Percentiles rank a stretch among this genome's conserved stretches.
Conservation (phyloP, 2,888 invertebrate species). For the Toxonevra muliebris region DNA sequence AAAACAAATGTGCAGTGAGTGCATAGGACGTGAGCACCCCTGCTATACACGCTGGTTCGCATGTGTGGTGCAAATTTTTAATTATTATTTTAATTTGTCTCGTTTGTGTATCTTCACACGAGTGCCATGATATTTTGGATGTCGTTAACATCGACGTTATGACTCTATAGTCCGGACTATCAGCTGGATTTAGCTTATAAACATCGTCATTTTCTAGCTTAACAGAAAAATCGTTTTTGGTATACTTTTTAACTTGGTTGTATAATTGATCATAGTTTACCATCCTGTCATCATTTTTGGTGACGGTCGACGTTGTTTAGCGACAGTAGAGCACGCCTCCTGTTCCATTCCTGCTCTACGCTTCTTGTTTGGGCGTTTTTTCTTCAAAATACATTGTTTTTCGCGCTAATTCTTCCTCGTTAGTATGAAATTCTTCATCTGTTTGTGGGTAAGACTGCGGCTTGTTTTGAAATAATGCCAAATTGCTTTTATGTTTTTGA, state of each 20-base stretch:
- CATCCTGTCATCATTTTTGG: not conserved
- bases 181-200: not conserved
- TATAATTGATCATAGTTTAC: no score
- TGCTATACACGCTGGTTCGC: not conserved
- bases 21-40: no score
- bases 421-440: not conserved
- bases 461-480: not conserved
- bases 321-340: no score
- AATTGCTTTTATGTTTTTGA: not conserved
- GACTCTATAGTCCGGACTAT: not conserved
- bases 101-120: not conserved
- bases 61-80: not conserved
- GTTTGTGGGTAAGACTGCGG: not conserved
- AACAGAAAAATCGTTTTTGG: not conserved
- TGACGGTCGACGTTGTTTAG: not conserved
- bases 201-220: not conserved
- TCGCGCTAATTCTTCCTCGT: not conserved
- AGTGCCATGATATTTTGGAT: not conserved
- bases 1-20: no score
- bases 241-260: no score
- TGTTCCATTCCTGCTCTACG: not conserved
- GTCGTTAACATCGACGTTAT: not conserved
- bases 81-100: not conserved
- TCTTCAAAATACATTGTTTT: not conserved
- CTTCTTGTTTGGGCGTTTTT: constrained; percentile 1